phyloP scores from a whole-genome alignment of 2,888 invertebrate species.

The Chironomus tentans region DNA sequence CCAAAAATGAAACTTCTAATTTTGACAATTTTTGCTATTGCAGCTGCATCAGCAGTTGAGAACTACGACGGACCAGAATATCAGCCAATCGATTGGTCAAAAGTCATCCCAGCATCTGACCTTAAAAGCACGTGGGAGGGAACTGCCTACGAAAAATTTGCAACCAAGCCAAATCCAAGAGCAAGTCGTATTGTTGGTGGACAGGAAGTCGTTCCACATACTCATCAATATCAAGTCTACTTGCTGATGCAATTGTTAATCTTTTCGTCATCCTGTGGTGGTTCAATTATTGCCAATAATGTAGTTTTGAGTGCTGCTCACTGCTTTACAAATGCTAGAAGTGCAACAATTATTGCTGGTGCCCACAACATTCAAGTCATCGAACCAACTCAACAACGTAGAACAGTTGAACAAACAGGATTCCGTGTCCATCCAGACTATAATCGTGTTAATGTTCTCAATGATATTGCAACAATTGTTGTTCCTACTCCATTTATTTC shows the following conservation, averaged over 20 bases:
- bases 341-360: not conserved
- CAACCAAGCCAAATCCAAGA: not conserved
- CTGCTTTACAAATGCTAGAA: not conserved
- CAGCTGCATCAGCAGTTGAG: not conserved
- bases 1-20: not conserved
- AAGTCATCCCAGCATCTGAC: not conserved
- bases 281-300: not conserved
- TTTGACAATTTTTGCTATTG: not conserved
- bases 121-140: not conserved
- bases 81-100: not conserved
- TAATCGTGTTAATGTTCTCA: not conserved
- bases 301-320: not conserved
- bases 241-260: not conserved
- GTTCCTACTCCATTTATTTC: constrained; percentile 30
- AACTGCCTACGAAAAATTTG: not conserved
- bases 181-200: constrained; percentile 21
- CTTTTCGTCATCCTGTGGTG: not conserved
- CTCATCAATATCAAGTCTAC: constrained; percentile 32
- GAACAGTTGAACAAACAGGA: not conserved
- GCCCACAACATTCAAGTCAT: not conserved
- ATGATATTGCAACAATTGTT: constrained; percentile 26
- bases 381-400: not conserved
- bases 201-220: constrained; percentile 31
- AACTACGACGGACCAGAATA: not conserved
- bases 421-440: not conserved